A percentile compares a stretch with the other conserved stretches of the same genome.
These are phyloP conservation scores for Patagioenas fasciata DNA, from an alignment of 2,113 vertebrate genomes.

Conservation along the genomic window DNA sequence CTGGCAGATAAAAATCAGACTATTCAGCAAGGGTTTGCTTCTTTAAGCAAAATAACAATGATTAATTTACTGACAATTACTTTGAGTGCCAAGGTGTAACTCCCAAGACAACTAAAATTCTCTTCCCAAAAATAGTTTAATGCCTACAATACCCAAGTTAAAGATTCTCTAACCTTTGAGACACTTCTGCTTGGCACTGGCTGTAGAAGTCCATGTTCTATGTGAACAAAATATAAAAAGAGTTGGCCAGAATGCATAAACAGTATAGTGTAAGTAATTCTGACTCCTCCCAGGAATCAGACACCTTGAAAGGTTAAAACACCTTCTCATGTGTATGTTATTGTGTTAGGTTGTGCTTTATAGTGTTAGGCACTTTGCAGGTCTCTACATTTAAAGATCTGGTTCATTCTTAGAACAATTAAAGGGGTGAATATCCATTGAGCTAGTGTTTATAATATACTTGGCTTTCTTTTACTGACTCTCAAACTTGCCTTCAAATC, in stretches of 20 bases:
- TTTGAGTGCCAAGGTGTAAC: neutral
- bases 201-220: neutral
- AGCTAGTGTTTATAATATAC: neutral
- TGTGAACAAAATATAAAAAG: neutral
- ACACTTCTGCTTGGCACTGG: neutral
- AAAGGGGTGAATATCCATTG: neutral
- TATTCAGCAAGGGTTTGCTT: neutral
- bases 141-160: neutral
- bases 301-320: neutral
- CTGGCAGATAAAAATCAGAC: neutral
- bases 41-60: neutral
- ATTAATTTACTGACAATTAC: neutral
- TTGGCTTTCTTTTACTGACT: neutral
- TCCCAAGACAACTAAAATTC: neutral
- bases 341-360: neutral
- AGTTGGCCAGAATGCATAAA: neutral
- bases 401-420: neutral
- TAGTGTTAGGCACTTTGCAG: neutral
- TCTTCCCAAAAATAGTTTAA: neutral
- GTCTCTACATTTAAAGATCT: neutral
- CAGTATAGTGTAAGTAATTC: neutral
- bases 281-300: neutral
- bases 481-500: neutral
- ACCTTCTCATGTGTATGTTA: neutral
- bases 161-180: neutral